phyloP scores from a whole-genome alignment of 2,888 invertebrate species.

The Lumbricus terrestris region DNA sequence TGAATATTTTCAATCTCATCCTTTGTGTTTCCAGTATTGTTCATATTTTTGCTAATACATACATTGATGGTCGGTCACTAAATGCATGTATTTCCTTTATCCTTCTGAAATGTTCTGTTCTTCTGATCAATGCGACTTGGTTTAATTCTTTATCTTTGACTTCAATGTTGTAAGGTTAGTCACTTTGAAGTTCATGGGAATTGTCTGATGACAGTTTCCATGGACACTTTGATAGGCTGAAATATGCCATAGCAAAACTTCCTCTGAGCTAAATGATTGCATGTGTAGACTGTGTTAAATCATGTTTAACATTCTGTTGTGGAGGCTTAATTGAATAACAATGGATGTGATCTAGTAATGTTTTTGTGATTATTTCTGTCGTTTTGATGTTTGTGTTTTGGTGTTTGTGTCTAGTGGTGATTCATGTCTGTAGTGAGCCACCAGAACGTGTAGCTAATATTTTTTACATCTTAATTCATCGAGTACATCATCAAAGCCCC shows the following conservation, averaged over 20 bases:
- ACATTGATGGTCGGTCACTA: not conserved
- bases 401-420: not conserved
- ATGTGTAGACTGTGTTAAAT: not conserved
- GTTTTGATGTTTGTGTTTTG: not conserved
- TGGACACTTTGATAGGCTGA: not conserved
- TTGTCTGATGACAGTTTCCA: not conserved
- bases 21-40: not conserved
- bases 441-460: not conserved
- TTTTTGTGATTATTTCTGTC: not conserved
- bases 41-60: not conserved
- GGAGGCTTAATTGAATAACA: not conserved
- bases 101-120: not conserved
- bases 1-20: not conserved
- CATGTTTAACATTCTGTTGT: not conserved
- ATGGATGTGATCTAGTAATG: not conserved
- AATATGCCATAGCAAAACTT: not conserved
- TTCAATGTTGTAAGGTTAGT: not conserved
- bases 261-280: not conserved
- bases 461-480: not conserved
- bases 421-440: not conserved
- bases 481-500: not conserved
- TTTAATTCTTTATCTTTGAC: not conserved
- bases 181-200: not conserved
- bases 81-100: not conserved
- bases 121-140: not conserved